Conservation (phyloP, 2,797 vertebrate species). For the Trachops cirrhosus region DNA sequence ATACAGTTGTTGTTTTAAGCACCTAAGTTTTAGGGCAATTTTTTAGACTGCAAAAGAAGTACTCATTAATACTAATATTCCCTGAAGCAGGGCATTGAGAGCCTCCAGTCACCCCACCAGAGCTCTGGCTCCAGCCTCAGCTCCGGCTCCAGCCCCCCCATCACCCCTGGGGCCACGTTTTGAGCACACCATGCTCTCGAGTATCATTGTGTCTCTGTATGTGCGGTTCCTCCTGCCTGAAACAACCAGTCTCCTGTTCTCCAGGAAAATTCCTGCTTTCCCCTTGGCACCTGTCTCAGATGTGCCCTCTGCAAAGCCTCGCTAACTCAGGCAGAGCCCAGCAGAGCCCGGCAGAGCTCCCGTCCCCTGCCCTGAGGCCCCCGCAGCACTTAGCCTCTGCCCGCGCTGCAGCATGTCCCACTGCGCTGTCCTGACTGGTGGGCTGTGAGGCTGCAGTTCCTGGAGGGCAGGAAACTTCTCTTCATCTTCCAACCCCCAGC, state of each 20-base stretch:
- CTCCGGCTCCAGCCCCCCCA: background rate
- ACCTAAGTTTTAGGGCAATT: background rate
- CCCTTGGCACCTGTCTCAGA: background rate
- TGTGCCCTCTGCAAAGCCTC: background rate
- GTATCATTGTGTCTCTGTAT: background rate
- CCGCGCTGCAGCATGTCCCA: fast-evolving
- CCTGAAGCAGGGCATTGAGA: background rate
- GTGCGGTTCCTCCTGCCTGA: background rate
- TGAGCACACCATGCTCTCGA: background rate
- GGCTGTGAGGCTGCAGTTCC: background rate
- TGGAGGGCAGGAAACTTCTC: background rate
- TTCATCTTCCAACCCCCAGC: background rate
- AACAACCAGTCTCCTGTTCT: background rate
- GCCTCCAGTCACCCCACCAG: background rate
- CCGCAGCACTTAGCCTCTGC: background rate
- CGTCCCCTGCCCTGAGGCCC: background rate
- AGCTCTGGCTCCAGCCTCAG: background rate
- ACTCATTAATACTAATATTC: background rate
- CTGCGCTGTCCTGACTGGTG: background rate
- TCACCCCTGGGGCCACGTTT: background rate
- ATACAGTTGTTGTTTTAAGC: background rate
- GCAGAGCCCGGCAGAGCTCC: background rate
- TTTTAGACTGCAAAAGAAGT: background rate
- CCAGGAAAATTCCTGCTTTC: background rate
- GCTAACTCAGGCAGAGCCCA: too few species aligned